Percentiles rank a stretch among this genome's conserved stretches.
phyloP scores from a whole-genome alignment of 2,113 vertebrate genomes.

The Halichoeres trimaculatus region DNA sequence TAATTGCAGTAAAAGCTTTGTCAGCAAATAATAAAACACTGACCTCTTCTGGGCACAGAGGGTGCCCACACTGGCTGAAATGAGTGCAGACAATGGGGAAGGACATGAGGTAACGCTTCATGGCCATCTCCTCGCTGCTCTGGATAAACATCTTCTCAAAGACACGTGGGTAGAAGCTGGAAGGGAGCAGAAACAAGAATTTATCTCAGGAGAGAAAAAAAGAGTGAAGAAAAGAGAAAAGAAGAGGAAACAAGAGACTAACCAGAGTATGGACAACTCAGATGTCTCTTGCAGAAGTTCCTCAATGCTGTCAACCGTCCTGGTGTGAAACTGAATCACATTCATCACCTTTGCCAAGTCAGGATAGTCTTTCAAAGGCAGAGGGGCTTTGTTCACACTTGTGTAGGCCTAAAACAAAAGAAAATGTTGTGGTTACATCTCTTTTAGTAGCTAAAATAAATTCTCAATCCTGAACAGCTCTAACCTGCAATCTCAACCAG shows the following conservation, averaged over 20 bases:
- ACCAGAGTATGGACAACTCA: slow-evolving; percentile 90
- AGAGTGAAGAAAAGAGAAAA: background rate
- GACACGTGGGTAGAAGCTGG: slow-evolving; percentile 86
- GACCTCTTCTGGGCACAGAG: slow-evolving; percentile 95
- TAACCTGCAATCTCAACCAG: slow-evolving; percentile 94
- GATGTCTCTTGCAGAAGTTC: slow-evolving; percentile 87
- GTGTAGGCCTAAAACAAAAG: slow-evolving; percentile 85
- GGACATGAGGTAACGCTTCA: slow-evolving; percentile 87
- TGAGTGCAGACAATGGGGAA: slow-evolving; percentile 89
- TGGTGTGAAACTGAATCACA: slow-evolving; percentile 91
- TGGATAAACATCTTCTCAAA: slow-evolving; percentile 91
- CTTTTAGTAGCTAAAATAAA: background rate
- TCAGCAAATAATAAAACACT: slow-evolving; percentile 61
- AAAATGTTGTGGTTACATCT: background rate
- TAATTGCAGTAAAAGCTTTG: background rate
- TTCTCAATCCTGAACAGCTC: background rate
- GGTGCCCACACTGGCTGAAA: slow-evolving; percentile 84
- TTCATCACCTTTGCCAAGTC: slow-evolving; percentile 92
- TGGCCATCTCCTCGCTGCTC: slow-evolving; percentile 84
- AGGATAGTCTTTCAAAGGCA: slow-evolving; percentile 85
- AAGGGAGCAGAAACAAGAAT: background rate
- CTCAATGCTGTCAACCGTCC: slow-evolving; percentile 87
- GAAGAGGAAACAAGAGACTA: slow-evolving; percentile 41
- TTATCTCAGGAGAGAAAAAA: background rate
- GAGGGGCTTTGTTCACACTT: slow-evolving; percentile 88